Conservation (phyloP, 2,797 vertebrate species). For the Sebastes miniatus region DNA sequence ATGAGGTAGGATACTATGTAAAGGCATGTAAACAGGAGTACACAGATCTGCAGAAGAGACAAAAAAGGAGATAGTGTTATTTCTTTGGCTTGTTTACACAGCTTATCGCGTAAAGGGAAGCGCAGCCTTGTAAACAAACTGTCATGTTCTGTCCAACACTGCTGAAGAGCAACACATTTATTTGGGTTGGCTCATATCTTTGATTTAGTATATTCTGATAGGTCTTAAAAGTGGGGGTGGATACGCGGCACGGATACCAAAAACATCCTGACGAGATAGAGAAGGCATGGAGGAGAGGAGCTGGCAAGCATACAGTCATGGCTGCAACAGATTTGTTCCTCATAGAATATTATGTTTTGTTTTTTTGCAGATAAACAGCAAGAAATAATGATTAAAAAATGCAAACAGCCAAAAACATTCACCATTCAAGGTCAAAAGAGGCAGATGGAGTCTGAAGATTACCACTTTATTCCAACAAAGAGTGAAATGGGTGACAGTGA, state of each 20-base stretch:
- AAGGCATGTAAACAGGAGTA: constrained; percentile 91
- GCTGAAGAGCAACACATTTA: not conserved
- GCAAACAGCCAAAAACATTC: constrained; percentile 6
- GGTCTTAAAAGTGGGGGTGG: not conserved
- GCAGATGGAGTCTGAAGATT: constrained; percentile 64
- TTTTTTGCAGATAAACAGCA: not conserved
- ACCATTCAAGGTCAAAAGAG: not conserved
- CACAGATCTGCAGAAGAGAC: constrained; percentile 86
- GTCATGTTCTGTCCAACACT: not conserved
- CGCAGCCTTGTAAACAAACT: not conserved
- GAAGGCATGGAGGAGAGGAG: not conserved
- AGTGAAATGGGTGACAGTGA: constrained; percentile 47
- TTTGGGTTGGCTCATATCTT: not conserved
- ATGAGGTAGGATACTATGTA: constrained; percentile 94
- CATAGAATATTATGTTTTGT: not conserved
- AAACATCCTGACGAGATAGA: not conserved
- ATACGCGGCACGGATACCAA: not conserved
- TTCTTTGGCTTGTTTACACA: not conserved
- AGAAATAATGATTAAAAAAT: not conserved
- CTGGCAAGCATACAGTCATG: not conserved
- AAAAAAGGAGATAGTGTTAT: not conserved
- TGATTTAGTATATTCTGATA: not conserved
- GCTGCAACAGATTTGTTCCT: not conserved
- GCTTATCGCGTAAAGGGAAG: not conserved
- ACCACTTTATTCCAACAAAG: constrained; percentile 39